Evolutionary conservation across 2,888 invertebrate species (phyloP), one percentile per base, ranked within the genome.

Genomic region (Drosophila borborema): DNA sequence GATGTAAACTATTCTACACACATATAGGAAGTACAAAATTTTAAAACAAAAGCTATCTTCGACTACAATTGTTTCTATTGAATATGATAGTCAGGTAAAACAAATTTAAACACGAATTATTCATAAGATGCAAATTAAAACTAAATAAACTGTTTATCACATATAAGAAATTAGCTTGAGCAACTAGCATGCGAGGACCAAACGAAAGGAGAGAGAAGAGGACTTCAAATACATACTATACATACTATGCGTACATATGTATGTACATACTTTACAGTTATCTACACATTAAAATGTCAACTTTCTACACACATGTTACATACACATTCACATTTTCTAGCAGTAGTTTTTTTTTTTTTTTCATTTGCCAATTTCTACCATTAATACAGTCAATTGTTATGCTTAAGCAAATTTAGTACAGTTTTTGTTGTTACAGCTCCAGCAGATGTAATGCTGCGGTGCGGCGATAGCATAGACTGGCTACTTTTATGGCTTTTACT

Each of bases 361-460:
- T 28, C 28, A 28, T 28, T 49, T 49, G 34, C 36, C n/a, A 41
- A 41, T 41, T 41, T 41, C 3, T 16, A 38, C 3, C 16, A 38
- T 20, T n/a, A 20, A 41, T 34, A 31, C 20, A 56, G 14, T 43
- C 0, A 56, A 18, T 34, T 61, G n/a, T 14, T 48, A 38, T 45
- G 64, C 61, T 60, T 60, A n/a, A 45, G 46, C 45, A 61, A 46
- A 48, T 63, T 80, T 68, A 68, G 68, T 80, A 72, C 77, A 58
- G 59, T 72, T 72, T 59, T 72, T 56, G 63, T 61, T 74, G 58
- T 2, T 65, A 55, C 36, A 55, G 59, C 53, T 48, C 23, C 43
- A n/a, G 48, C 65, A 54, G 48, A 10, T 70, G 40, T 34, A 23
- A 56, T 64, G 43, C 45, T 55, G 23, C 56, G 62, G 12, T 54